Evolutionary conservation across 1,140 invertebrate genomes (phyloP), one percentile per base, ranked within the genome.

Genomic region (Drosophila bocki): DNA sequence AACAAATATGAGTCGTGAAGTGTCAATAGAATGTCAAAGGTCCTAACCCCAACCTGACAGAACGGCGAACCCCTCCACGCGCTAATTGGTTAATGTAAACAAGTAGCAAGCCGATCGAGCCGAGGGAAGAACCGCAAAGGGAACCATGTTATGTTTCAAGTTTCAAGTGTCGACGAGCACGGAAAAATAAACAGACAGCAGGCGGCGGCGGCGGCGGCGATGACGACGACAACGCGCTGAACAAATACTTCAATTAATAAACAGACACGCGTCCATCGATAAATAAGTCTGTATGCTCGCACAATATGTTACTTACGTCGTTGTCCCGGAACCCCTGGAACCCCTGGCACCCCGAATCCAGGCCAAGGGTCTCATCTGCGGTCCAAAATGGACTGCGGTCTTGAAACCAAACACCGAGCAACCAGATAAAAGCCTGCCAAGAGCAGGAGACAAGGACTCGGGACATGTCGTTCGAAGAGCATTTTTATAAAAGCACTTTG

Each of bases 201-300:
- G 79, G 53, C 80, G 72, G 70, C 75, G 39, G 26, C 57, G 67
- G 61, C 78, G 68, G 42, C 69, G 39, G 22, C 62, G 54, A 32
- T 48, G 67, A 62, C 65, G 50, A 65, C 54, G 44, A 81, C 65
- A 70, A 77, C 61, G 62, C 61, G 50, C 67, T 64, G 81, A 81
- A 88, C 84, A 88, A 88, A 88, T 88, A 88, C 85, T 88, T 88
- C 85, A 88, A 88, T 88, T 88, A 88, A 88, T 88, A 88, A 88
- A 88, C 78, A 85, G 85, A 85, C 85, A 88, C 85, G 85, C 85
- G 85, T 79, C 85, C 85, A 90, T 88, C 85, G 78, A 88, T 88
- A 88, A 90, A 90, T 90, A 84, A 63, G 67, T 70, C 51, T 70
- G 67, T 76, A 59, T 76, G 72, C 62, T 76, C 37, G 68, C 67